These are phyloP conservation scores for Scytalopus superciliaris DNA, from an alignment of 2,113 vertebrate species.

Conservation along the genomic window DNA sequence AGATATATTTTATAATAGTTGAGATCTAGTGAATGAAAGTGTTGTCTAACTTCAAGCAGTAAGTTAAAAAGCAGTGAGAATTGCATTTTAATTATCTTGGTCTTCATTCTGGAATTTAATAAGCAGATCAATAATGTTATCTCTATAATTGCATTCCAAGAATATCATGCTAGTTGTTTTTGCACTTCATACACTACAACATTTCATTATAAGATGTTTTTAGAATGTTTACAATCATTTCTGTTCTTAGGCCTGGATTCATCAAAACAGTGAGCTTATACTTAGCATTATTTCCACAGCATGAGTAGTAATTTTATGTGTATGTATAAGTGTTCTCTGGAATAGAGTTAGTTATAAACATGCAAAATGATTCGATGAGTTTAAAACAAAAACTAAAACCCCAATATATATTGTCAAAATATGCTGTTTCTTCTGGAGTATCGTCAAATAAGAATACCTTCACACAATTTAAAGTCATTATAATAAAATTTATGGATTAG, in stretches of 20 bases:
- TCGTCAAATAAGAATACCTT: neutral
- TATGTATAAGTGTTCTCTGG: constrained; percentile 42
- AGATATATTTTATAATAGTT: neutral
- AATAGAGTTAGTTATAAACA: constrained; percentile 15
- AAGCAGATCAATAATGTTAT: constrained; percentile 20
- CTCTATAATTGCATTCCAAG: constrained; percentile 18
- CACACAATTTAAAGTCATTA: neutral
- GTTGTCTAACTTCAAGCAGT: neutral
- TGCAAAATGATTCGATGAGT: neutral
- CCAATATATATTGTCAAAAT: constrained; percentile 3
- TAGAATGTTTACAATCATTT: constrained; percentile 48
- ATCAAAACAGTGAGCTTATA: constrained; percentile 49
- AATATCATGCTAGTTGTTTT: constrained; percentile 27
- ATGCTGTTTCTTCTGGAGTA: neutral
- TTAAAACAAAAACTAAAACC: constrained; percentile 29
- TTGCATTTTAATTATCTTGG: neutral
- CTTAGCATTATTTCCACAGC: constrained; percentile 45
- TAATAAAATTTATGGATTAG: neutral
- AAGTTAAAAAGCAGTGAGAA: neutral
- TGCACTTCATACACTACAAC: constrained; percentile 29
- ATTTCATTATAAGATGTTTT: constrained; percentile 43
- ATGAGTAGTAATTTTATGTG: constrained; percentile 32
- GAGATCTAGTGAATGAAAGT: neutral
- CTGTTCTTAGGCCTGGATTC: constrained; percentile 44
- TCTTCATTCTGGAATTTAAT: constrained; percentile 1